Percentiles rank a stretch among this genome's conserved stretches.
phyloP scores from a whole-genome alignment of 2,797 vertebrate genomes.

The Heterohyrax brucei region DNA sequence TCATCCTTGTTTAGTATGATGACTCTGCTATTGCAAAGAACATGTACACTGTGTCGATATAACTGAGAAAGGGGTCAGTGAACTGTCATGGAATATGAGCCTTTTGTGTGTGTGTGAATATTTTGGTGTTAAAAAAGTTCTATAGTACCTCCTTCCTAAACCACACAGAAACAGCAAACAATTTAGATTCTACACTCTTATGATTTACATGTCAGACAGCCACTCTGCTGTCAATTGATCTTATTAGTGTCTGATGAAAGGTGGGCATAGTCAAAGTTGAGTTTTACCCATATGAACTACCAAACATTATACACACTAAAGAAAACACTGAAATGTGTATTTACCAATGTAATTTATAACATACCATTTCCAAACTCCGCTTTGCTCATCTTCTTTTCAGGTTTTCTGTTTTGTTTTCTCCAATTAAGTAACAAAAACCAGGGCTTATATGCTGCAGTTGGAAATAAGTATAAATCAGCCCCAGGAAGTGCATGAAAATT shows the following conservation, averaged over 20 bases:
- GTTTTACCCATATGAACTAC: background rate
- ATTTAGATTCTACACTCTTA: slow-evolving; percentile 29
- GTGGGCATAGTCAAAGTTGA: background rate
- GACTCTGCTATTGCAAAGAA: background rate
- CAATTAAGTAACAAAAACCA: slow-evolving; percentile 81
- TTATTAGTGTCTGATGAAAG: slow-evolving; percentile 15
- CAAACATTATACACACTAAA: slow-evolving; percentile 64
- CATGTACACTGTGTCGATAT: background rate
- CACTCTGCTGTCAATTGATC: background rate
- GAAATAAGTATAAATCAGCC: slow-evolving; percentile 63
- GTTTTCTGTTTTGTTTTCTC: slow-evolving; percentile 67
- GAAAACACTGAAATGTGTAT: slow-evolving; percentile 75
- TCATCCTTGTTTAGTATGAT: background rate
- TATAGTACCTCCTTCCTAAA: background rate
- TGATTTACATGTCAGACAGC: background rate
- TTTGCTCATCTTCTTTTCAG: slow-evolving; percentile 83
- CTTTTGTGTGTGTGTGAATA: background rate
- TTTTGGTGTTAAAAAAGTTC: background rate
- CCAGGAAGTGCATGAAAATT: slow-evolving; percentile 69
- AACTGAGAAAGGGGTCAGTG: background rate
- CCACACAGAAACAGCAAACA: background rate
- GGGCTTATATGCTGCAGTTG: slow-evolving; percentile 49
- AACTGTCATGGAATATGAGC: background rate
- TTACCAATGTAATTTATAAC: slow-evolving; percentile 87
- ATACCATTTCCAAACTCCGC: slow-evolving; percentile 78